Evolutionary conservation across 2,888 invertebrate genomes (phyloP), one percentile per base, ranked within the genome.

Genomic region (Monochamus alternatus): DNA sequence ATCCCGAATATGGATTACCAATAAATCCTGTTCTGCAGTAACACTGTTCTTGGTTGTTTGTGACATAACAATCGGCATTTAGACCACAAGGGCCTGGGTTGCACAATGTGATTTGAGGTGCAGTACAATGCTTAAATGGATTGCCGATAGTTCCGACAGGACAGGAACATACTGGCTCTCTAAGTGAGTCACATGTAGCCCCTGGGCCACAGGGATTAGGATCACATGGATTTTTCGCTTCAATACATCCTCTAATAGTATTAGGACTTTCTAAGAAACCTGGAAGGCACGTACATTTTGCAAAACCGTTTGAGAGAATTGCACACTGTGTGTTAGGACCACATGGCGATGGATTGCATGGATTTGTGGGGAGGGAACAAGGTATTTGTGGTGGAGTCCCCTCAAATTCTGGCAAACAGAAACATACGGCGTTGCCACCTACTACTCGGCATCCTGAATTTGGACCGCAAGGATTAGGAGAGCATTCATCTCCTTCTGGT

Each of bases 301-400:
- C 93, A 86, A 95, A 95, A 70, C 96, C 96, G 82, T 95, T 96
- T 70, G 91, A 90, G 69, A 96, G 89, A 67, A 95, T 90, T 1
- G 94, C 91, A 84, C 97, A 97, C 87, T 95, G 95, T 2, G 96
- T 96, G 84, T 96, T 97, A 8, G 95, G 95, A 12, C 97, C 97
- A 86, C 97, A 97, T 0, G 96, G 95, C 12, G 96, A 95, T 44
- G 95, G 94, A 83, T 94, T 93, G 85, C 97, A 97, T 5, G 96
- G 96, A 85, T 94, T 94, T 76, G 91, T 91, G 30, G 95, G 95
- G 76, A 95, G 86, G 81, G 91, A 91, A 83, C 96, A 96, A 1
- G 92, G 92, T 67, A 91, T 90, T 66, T 91, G 88, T 32, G 96
- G 96, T 69, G 97, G 97, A 86, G 94, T 93, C 78, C 97, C 97